A percentile compares a stretch with the other conserved stretches of the same genome.
phyloP scores from a whole-genome alignment of 2,797 vertebrate genomes.

The Tolypeutes matacus region DNA sequence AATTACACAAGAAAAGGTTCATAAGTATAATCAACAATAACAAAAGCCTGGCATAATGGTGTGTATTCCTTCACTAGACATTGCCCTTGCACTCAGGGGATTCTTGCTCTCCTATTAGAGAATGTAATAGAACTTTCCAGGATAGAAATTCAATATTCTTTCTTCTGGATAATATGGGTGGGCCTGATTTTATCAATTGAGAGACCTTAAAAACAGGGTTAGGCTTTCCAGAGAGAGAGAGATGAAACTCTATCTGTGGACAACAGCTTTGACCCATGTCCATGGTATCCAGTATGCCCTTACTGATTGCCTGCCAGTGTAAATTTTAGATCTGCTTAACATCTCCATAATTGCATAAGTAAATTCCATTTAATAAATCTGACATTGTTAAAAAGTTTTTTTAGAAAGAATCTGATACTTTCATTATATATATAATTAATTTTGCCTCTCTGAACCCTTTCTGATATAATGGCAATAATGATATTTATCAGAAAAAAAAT shows the following conservation, averaged over 20 bases:
- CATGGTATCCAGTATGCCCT: neutral
- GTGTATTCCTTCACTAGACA: no score
- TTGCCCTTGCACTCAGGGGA: no score
- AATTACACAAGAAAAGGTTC: no score
- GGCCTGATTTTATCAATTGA: neutral
- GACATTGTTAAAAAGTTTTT: neutral
- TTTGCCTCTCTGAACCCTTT: neutral
- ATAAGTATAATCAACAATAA: no score
- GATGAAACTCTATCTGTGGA: neutral
- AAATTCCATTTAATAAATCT: neutral
- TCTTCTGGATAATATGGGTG: neutral
- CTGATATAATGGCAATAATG: slow-evolving; percentile 4
- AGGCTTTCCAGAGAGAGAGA: neutral
- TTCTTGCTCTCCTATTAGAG: no score
- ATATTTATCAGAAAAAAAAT: neutral
- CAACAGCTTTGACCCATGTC: neutral
- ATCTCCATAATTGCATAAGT: neutral
- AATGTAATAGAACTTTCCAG: no score
- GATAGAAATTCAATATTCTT: no score
- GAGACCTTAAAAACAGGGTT: neutral
- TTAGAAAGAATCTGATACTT: neutral
- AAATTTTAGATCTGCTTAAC: neutral
- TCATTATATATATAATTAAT: neutral
- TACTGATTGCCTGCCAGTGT: neutral
- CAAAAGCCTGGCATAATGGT: no score